A percentile compares a stretch with the other conserved stretches of the same genome.
phyloP scores from a whole-genome alignment of 2,888 invertebrate genomes.

The Nomada ferruginata region DNA sequence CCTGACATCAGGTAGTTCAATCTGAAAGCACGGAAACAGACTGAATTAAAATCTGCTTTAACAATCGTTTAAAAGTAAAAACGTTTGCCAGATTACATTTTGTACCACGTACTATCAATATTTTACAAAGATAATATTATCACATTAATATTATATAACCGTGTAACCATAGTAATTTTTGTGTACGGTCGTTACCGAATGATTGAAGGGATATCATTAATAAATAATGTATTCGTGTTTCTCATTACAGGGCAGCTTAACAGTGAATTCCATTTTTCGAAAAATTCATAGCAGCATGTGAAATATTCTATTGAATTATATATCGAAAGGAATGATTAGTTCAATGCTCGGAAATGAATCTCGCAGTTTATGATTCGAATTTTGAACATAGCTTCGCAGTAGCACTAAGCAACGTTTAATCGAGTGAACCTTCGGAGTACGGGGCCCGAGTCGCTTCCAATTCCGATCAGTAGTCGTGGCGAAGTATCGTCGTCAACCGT shows the following conservation, averaged over 20 bases:
- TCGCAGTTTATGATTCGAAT: neutral
- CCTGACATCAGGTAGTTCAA: slow-evolving; percentile 91
- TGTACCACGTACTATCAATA: neutral
- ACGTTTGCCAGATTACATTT: neutral
- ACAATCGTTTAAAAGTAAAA: neutral
- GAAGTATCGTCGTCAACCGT: slow-evolving; percentile 54
- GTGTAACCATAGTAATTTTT: no score
- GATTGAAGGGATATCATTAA: no score
- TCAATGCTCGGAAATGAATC: neutral
- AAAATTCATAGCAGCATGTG: no score
- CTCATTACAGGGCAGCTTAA: no score
- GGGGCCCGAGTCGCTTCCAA: neutral
- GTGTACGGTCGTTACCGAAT: no score
- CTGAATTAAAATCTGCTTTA: slow-evolving; percentile 2
- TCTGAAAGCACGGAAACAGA: slow-evolving; percentile 86
- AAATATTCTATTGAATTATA: no score
- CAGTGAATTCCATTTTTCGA: no score
- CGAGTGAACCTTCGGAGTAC: neutral
- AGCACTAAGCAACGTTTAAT: neutral
- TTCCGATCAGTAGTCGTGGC: neutral
- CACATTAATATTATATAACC: no score
- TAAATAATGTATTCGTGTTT: no score
- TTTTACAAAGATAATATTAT: no score
- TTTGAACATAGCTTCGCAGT: neutral
- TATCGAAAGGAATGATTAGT: no score